A percentile compares a stretch with the other conserved stretches of the same genome.
These are phyloP conservation scores for Acanthaster planci DNA, from an alignment of 35 echinoderm and acorn worm species.

Conservation along the genomic window DNA sequence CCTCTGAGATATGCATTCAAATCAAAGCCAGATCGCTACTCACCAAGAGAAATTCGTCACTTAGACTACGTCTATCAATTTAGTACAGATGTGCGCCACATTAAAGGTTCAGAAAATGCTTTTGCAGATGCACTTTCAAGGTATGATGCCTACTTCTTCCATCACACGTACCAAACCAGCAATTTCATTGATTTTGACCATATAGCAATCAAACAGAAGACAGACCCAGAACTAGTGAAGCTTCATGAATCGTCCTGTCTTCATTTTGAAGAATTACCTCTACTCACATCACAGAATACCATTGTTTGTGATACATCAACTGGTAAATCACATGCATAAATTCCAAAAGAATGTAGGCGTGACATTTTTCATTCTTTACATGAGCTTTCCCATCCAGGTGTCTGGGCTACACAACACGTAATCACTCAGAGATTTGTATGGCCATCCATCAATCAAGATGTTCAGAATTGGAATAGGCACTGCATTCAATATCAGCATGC, in stretches of 20 bases:
- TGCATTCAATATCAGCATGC: slow-evolving; percentile 66
- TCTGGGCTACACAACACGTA: slow-evolving; percentile 28
- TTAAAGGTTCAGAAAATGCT: slow-evolving; percentile 43
- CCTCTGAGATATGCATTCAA: slow-evolving; percentile 31
- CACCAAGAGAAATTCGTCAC: slow-evolving; percentile 53
- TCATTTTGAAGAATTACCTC: slow-evolving; percentile 32
- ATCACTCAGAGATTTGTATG: slow-evolving; percentile 48
- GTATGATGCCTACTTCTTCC: not conserved
- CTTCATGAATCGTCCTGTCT: slow-evolving; percentile 32
- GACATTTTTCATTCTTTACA: too few species aligned
- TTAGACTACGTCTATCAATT: slow-evolving; percentile 56
- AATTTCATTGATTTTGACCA: slow-evolving; percentile 3
- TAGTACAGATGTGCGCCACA: slow-evolving; percentile 55
- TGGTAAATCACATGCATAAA: slow-evolving; percentile 24
- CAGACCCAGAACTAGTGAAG: slow-evolving; percentile 35
- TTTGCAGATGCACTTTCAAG: slow-evolving; percentile 48
- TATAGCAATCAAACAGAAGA: slow-evolving; percentile 17
- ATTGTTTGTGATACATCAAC: slow-evolving; percentile 58
- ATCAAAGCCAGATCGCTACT: slow-evolving; percentile 47
- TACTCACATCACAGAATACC: not conserved
- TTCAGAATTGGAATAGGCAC: slow-evolving; percentile 45
- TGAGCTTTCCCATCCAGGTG: slow-evolving; percentile 62
- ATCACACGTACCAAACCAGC: too few species aligned
- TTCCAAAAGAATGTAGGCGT: slow-evolving; percentile 13
- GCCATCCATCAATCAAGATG: slow-evolving; percentile 62